Base-by-base conservation (phyloP, 2,888 invertebrate genomes). In the Icerya purchasi region DNA sequence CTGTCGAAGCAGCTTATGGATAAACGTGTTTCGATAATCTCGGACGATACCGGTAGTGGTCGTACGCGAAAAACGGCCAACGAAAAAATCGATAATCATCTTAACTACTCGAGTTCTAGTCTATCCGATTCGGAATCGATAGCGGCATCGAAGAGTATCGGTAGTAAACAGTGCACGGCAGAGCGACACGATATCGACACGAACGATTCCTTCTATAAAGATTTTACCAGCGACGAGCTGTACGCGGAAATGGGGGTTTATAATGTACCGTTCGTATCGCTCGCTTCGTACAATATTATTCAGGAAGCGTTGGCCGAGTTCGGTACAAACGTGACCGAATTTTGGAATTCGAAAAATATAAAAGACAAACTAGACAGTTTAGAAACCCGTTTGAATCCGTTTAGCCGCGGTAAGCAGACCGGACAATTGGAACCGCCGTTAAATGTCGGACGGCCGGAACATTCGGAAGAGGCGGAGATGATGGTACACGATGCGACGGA, bases 311-410 rank as follows among this genome's bases (percentile, higher is more conserved):
- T 78, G 2, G 76, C 76, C 70, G 77, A 75, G 55, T 67, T 77
- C 8, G 72, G 76, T 54, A 67, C 71, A 1, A 72, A 74, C 22
- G 72, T 78, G n/a, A 73, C 77, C 0, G 77, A 73, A 60, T 75
- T 68, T 64, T 72, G 73, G 5, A 74, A 77, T 63, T 78, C 76
- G 63, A 77, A 75, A 66, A 73, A 73, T 25, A 68, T 78, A 24
- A 77, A 73, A 68, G 75, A 78, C 64, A 78, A 76, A 68, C 77
- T 77, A 76, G 75, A 73, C 22, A 73, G 71, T 58, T 72, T 76
- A 54, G 77, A 76, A 69, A 76, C 66, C 60, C 68, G 68, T 63
- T 65, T 67, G 58, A 68, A 68, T 50, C 56, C 22, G 21, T 52
- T 59, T 49, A 53, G 24, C 22, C 57, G 50, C 57, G 62, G 61